phyloP scores from a whole-genome alignment of 2,113 vertebrate species.

The Turdus rufiventris region DNA sequence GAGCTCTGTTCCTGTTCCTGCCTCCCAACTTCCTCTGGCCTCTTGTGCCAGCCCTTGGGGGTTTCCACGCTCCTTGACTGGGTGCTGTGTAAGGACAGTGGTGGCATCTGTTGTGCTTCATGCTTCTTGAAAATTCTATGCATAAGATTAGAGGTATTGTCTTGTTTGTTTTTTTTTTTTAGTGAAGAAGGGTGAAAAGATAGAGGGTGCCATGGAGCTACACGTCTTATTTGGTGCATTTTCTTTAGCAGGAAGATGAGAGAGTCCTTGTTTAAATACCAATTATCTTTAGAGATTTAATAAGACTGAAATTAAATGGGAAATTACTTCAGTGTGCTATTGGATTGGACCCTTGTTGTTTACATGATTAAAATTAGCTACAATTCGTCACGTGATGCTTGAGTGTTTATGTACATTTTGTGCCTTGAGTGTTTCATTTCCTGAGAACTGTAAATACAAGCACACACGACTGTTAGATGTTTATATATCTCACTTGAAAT shows the following conservation, averaged over 20 bases:
- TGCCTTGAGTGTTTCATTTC: constrained; percentile 39
- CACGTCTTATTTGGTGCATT: neutral
- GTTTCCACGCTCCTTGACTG: neutral
- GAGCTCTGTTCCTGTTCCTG: neutral
- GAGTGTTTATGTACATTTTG: constrained; percentile 38
- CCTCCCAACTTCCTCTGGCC: neutral
- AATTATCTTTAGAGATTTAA: neutral
- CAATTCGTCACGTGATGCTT: neutral
- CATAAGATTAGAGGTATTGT: neutral
- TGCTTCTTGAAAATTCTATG: neutral
- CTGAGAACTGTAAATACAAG: neutral
- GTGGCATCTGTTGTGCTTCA: too few species aligned
- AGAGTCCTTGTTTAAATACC: neutral
- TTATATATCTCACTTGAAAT: neutral
- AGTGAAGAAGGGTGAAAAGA: neutral
- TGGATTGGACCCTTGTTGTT: constrained; percentile 42
- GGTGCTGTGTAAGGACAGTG: neutral
- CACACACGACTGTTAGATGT: neutral
- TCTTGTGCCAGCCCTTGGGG: neutral
- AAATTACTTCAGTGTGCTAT: neutral
- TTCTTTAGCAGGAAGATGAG: neutral
- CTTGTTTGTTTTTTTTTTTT: neutral
- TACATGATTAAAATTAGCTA: constrained; percentile 50
- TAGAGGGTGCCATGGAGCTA: neutral
- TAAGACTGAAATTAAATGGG: constrained; percentile 28